phyloP scores from a whole-genome alignment of 2,797 vertebrate genomes.

The Hippocampus kuda region DNA sequence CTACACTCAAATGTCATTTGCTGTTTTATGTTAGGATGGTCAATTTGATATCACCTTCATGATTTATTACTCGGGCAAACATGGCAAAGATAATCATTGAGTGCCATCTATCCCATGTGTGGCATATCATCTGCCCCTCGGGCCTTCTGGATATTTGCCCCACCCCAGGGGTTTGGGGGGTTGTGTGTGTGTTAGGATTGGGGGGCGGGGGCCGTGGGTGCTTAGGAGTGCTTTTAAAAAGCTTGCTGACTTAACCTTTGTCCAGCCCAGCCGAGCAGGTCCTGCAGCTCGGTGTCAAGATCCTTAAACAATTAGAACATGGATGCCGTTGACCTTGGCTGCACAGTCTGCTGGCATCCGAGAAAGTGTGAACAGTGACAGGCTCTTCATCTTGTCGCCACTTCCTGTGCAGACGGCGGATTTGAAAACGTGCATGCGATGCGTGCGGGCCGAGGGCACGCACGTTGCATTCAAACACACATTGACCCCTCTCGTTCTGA shows the following conservation, averaged over 20 bases:
- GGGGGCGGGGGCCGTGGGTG: slow-evolving; percentile 59
- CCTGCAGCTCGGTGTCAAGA: slow-evolving; percentile 85
- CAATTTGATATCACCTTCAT: neutral
- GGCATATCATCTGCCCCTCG: slow-evolving; percentile 33
- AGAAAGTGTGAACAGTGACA: slow-evolving; percentile 74
- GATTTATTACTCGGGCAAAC: slow-evolving; percentile 1
- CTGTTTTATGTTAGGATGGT: neutral
- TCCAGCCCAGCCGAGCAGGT: slow-evolving; percentile 76
- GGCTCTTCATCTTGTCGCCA: slow-evolving; percentile 44
- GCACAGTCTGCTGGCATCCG: slow-evolving; percentile 67
- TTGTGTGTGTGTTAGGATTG: slow-evolving; percentile 30
- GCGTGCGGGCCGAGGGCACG: neutral
- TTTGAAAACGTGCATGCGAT: slow-evolving; percentile 17
- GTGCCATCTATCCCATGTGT: slow-evolving; percentile 59
- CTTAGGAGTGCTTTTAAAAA: slow-evolving; percentile 79
- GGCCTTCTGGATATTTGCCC: slow-evolving; percentile 48
- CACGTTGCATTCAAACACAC: slow-evolving; percentile 1
- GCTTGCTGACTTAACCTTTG: slow-evolving; percentile 95
- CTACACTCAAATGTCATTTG: no score
- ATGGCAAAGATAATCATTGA: slow-evolving; percentile 21
- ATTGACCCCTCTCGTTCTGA: neutral
- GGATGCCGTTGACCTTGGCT: slow-evolving; percentile 88
- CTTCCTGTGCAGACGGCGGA: slow-evolving; percentile 32
- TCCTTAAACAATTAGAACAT: slow-evolving; percentile 91
- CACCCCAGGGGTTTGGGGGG: slow-evolving; percentile 18